Conservation (phyloP, 2,797 vertebrate species). For the Urocyon cinereoargenteus region DNA sequence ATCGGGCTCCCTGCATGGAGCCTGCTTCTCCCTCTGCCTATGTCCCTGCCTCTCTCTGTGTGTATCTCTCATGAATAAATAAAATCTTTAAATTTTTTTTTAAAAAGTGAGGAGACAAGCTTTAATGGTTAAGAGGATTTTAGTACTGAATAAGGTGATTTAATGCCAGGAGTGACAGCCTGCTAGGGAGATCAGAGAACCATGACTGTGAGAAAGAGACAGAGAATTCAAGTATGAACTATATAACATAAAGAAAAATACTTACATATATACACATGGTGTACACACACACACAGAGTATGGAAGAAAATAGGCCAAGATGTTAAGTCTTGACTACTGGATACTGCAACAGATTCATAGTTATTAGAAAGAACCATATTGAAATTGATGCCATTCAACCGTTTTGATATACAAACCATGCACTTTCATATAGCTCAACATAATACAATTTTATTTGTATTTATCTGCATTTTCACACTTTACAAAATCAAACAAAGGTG, state of each 20-base stretch:
- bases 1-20: no score
- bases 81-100: no score
- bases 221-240: not conserved
- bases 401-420: not conserved
- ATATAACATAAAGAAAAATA: not conserved
- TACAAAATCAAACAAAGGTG: not conserved
- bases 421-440: not conserved
- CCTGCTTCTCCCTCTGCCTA: no score
- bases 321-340: not conserved
- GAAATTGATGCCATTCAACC: not conserved
- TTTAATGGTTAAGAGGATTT: not conserved
- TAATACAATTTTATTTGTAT: not conserved
- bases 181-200: not conserved
- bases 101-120: not conserved
- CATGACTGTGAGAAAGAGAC: not conserved
- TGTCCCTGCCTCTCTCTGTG: no score
- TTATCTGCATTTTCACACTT: constrained; percentile 9
- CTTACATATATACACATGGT: not conserved
- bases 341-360: not conserved
- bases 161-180: not conserved
- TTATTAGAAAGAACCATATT: not conserved
- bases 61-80: no score
- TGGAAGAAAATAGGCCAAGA: not conserved
- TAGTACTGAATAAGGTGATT: not conserved
- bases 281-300: no score